Evolutionary conservation across 2,888 invertebrate genomes (phyloP).

Genomic region (Timandra comae): DNA sequence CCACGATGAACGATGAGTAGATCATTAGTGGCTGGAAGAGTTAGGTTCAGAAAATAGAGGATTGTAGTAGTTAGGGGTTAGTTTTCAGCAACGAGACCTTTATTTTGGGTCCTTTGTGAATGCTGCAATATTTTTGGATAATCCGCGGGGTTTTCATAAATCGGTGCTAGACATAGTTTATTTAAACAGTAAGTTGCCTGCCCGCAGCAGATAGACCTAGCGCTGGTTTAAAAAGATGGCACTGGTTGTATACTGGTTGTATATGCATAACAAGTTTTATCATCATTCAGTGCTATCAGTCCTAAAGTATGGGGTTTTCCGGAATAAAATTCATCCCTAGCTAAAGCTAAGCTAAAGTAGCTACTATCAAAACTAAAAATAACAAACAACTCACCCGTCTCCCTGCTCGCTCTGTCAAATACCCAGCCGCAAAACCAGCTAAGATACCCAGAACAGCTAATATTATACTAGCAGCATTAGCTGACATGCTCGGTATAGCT

Average conservation of each 20-base stretch:
- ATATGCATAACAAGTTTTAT: too few species aligned
- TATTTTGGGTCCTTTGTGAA: too few species aligned
- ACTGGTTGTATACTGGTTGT: background rate
- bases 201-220: too few species aligned
- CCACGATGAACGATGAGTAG: constrained; percentile 32
- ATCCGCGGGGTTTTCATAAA: too few species aligned
- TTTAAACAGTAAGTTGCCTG: too few species aligned
- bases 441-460: constrained; percentile 27
- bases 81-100: too few species aligned
- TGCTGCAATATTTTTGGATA: too few species aligned
- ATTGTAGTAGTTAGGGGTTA: too few species aligned
- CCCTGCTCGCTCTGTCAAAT: constrained; percentile 33
- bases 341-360: constrained; percentile 4
- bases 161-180: too few species aligned
- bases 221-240: background rate
- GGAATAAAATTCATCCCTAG: constrained; percentile 25
- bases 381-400: constrained; percentile 28
- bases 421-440: constrained; percentile 29
- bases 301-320: background rate
- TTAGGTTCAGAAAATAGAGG: too few species aligned
- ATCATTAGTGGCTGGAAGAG: constrained; percentile 44
- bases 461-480: constrained; percentile 29
- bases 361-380: too few species aligned
- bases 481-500: constrained; percentile 33
- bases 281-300: background rate